Evolutionary conservation across 2,113 vertebrate genomes (phyloP).

Genomic region (Cephalopterus ornatus): DNA sequence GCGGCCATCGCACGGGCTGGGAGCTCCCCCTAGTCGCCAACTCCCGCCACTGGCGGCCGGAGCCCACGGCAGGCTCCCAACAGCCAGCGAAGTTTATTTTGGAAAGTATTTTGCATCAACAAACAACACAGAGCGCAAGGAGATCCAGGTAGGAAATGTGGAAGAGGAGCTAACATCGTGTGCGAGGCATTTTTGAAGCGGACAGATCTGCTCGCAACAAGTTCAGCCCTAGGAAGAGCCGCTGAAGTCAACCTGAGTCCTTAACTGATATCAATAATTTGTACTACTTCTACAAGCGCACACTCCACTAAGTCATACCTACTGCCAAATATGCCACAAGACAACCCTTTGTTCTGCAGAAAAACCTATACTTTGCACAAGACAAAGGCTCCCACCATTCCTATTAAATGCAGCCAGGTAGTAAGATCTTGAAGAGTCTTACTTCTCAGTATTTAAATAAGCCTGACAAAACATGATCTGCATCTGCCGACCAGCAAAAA

Average conservation of each 20-base stretch:
- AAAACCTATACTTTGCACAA: not conserved
- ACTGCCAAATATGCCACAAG: not conserved
- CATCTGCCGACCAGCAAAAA: not conserved
- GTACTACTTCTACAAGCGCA: not conserved
- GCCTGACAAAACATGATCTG: conserved; percentile 15
- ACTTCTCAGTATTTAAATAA: conserved; percentile 8
- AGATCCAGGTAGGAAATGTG: conserved; percentile 12
- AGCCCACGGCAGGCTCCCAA: not conserved
- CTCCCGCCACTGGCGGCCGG: conserved; percentile 30
- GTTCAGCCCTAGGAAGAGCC: not conserved
- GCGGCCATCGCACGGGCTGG: conserved; percentile 62
- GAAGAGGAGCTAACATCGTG: not conserved
- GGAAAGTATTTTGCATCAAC: conserved; percentile 66
- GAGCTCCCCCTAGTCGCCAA: conserved; percentile 81
- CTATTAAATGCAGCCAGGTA: not conserved
- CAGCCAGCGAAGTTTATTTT: conserved; percentile 77
- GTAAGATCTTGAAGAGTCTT: not conserved
- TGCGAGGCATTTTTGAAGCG: not conserved
- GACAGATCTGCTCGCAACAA: not conserved
- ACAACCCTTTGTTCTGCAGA: not conserved
- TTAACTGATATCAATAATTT: not conserved
- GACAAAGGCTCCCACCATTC: not conserved
- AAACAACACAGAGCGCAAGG: conserved; percentile 12
- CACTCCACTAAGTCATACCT: conserved; percentile 24
- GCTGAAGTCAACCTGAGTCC: not conserved